phyloP scores from a whole-genome alignment of 64 coral and sea anemone genomes.

The Montipora capricornis region DNA sequence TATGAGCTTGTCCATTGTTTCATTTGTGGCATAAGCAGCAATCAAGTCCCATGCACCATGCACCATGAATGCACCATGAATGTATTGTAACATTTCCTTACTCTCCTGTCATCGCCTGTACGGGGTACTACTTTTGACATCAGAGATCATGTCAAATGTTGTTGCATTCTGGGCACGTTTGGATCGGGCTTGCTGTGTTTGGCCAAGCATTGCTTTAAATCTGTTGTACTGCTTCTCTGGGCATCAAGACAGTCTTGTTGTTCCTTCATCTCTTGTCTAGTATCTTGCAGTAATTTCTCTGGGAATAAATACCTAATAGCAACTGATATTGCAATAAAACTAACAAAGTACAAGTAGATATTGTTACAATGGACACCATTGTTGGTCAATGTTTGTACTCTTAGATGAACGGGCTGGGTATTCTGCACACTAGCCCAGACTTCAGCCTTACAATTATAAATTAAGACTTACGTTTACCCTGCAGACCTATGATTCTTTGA shows the following conservation, averaged over 20 bases:
- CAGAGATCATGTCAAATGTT: conserved; percentile 21
- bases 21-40: not conserved
- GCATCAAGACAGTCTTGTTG: not conserved
- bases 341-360: too few relatives aligned
- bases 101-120: conserved; percentile 44
- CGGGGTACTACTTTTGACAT: conserved; percentile 12
- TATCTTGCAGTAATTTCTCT: not conserved
- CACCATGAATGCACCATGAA: not conserved
- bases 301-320: not conserved
- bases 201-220: conserved; percentile 11
- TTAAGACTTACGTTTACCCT: too few relatives aligned
- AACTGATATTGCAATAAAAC: too few relatives aligned
- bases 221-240: conserved; percentile 2
- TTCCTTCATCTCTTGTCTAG: not conserved
- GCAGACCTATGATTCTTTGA: too few relatives aligned
- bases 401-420: too few relatives aligned
- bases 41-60: too few relatives aligned
- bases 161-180: not conserved
- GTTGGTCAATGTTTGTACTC: too few relatives aligned
- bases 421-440: too few relatives aligned
- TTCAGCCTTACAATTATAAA: too few relatives aligned
- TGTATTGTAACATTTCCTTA: conserved; percentile 4
- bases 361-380: too few relatives aligned
- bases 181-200: conserved; percentile 21
- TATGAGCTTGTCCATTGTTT: not conserved